These are phyloP conservation scores for Hipposideros larvatus DNA, from an alignment of 2,797 vertebrate genomes.

Conservation along the genomic window DNA sequence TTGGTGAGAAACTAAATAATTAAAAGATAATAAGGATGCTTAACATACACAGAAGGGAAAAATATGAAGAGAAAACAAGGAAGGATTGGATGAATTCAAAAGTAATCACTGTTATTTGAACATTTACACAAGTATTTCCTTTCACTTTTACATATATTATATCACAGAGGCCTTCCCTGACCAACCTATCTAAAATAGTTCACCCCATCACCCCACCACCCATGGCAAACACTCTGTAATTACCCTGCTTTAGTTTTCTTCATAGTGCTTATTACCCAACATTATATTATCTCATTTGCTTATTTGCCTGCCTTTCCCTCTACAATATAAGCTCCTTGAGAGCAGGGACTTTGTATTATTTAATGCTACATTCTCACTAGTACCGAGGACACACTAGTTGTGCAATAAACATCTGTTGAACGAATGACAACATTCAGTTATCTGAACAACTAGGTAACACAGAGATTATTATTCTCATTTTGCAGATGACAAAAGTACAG, in stretches of 20 bases:
- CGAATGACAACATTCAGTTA: background rate
- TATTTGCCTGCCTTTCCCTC: background rate
- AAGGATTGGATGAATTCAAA: background rate
- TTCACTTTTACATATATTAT: background rate
- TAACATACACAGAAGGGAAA: background rate
- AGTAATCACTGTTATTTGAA: background rate
- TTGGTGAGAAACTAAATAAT: constrained; percentile 36
- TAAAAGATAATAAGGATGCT: background rate
- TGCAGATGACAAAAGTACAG: background rate
- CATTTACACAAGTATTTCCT: background rate
- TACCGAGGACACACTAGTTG: background rate
- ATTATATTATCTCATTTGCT: background rate
- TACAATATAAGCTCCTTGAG: background rate
- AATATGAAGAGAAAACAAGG: background rate
- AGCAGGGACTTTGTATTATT: background rate
- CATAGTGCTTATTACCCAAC: background rate
- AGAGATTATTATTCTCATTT: background rate
- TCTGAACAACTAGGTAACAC: background rate
- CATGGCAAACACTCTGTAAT: background rate
- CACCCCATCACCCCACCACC: background rate
- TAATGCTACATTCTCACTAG: background rate
- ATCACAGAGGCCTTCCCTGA: background rate
- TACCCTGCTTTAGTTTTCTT: background rate
- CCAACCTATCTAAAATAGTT: background rate
- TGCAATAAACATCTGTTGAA: background rate